Evolutionary conservation across 2,888 invertebrate genomes (phyloP), one percentile per base, ranked within the genome.

Genomic region (Protonemura montana): DNA sequence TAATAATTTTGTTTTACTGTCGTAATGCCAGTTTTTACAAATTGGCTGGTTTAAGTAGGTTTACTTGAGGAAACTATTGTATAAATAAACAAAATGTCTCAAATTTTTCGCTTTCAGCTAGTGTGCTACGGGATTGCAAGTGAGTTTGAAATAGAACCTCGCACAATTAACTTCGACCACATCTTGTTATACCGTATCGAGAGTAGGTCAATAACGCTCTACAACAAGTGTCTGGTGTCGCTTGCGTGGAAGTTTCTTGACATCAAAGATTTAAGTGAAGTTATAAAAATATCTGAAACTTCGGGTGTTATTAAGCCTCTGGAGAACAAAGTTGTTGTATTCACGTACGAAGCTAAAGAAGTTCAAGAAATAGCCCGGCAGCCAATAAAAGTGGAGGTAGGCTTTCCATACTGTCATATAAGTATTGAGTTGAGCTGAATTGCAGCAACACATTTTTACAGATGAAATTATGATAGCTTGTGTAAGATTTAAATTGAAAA

Each of bases 201-300:
- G 89, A 92, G 91, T 59, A 92, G 92, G 87, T 91, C 91, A 87
- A 90, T 94, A 80, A 92, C 91, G 82, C 90, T 95, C 28, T 92
- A 91, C 86, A 95, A 94, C 89, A 92, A 93, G 89, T 93, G 94
- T 0, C 91, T 93, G 42, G 90, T 94, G 82, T 91, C 93, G 21
- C 90, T 94, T 82, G 92, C 92, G 90, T 94, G 94, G 94, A 91
- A 91, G 89, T 91, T 94, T 88, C 89, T 90, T 76, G 92, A 92
- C 88, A 88, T 91, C 0, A 89, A 91, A 10, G 92, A 92, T 29
- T 29, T 87, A n/a, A 25, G 27, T 26, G 84, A 87, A 59, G 85
- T 93, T 88, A 93, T 93, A 88, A 92, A 92, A 88, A 91, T 93
- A 89, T 90, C 91, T 0, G 90, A 91, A 85, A 91, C 90, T 5